phyloP scores from a whole-genome alignment of 1,140 invertebrate genomes.

The roundworm (Caenorhabditis elegans) region DNA sequence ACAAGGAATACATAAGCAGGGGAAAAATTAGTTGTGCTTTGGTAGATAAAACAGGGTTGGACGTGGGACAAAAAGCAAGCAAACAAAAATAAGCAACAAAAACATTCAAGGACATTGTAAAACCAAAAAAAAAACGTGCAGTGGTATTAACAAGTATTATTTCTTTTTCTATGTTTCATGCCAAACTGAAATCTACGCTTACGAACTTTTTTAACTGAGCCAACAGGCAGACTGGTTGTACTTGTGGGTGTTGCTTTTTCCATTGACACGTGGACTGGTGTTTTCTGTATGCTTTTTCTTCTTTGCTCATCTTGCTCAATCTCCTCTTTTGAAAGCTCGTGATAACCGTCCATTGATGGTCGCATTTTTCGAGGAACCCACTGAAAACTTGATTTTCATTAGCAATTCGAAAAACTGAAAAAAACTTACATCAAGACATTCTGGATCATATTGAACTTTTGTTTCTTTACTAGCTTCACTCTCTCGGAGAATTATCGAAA shows the following conservation, averaged over 20 bases:
- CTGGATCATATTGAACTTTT: background rate
- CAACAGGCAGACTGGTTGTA: background rate
- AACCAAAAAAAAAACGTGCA: no score
- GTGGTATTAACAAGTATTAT: no score
- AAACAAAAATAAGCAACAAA: no score
- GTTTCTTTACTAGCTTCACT: no score
- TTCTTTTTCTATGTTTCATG: no score
- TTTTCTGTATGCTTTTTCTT: background rate
- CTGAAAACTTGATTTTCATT: background rate
- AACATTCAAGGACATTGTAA: no score
- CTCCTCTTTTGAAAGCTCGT: background rate
- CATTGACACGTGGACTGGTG: background rate
- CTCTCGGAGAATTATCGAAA: background rate
- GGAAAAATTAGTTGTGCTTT: no score
- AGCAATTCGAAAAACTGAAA: background rate
- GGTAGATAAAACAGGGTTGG: no score
- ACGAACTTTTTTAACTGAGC: constrained; percentile 13
- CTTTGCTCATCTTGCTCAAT: background rate
- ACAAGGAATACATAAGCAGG: no score
- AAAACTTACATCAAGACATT: background rate
- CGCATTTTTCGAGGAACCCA: constrained; percentile 6
- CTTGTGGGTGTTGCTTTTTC: background rate
- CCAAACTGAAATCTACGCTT: no score
- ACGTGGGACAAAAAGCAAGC: no score
- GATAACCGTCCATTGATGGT: background rate